A percentile compares a stretch with the other conserved stretches of the same genome.
Conservation (phyloP, 1,140 invertebrate genomes). For the Cydia splendana region DNA sequence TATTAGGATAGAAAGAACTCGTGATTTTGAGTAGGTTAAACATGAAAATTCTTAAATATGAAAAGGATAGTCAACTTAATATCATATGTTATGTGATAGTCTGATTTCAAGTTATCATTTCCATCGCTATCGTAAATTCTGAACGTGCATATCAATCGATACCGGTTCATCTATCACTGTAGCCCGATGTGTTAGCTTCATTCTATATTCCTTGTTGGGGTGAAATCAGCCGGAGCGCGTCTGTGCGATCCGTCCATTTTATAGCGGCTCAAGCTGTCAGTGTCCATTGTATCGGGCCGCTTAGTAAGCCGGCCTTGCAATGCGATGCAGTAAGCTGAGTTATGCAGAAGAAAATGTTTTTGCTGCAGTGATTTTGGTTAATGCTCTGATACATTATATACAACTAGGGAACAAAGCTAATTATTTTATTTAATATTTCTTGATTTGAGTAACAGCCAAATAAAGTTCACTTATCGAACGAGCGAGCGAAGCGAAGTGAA, state of each 20-base stretch:
- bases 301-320: neutral
- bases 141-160: neutral
- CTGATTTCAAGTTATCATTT: neutral
- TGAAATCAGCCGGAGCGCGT: neutral
- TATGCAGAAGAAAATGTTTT: neutral
- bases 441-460: too few relatives aligned
- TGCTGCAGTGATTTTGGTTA: neutral
- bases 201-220: slow-evolving; percentile 22
- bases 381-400: neutral
- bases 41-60: too few relatives aligned
- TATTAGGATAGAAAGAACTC: too few relatives aligned
- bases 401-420: too few relatives aligned
- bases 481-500: too few relatives aligned
- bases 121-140: neutral
- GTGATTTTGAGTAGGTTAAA: too few relatives aligned
- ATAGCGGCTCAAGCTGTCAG: slow-evolving; percentile 23
- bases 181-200: slow-evolving; percentile 11
- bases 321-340: slow-evolving; percentile 1
- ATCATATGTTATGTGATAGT: too few relatives aligned
- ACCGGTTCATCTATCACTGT: slow-evolving; percentile 8
- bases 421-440: too few relatives aligned
- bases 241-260: slow-evolving; percentile 17
- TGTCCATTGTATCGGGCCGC: slow-evolving; percentile 10
- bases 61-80: too few relatives aligned
- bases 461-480: too few relatives aligned